Conservation (phyloP, 2,888 invertebrate genomes). For the Trimorus sp. region DNA sequence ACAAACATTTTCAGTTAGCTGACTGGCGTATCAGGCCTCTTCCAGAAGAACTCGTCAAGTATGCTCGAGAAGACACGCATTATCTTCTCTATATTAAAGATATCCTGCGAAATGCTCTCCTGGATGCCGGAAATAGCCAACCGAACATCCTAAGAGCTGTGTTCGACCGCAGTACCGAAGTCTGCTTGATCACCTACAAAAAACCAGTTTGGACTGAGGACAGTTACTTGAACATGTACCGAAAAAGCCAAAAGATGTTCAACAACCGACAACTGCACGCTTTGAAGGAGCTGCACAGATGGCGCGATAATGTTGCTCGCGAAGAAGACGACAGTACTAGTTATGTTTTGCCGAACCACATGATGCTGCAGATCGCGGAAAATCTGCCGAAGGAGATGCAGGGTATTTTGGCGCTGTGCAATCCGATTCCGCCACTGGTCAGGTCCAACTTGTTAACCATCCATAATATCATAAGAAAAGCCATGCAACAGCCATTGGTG, state of each 20-base stretch:
- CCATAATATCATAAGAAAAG: constrained; percentile 87
- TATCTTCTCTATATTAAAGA: constrained; percentile 95
- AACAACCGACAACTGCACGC: constrained; percentile 93
- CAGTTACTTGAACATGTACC: constrained; percentile 89
- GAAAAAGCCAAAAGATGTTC: constrained; percentile 90
- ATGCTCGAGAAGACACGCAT: constrained; percentile 97
- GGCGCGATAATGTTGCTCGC: constrained; percentile 94
- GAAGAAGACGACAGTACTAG: constrained; percentile 94
- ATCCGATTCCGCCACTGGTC: constrained; percentile 93
- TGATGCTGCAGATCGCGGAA: constrained; percentile 95
- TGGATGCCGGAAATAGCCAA: constrained; percentile 85
- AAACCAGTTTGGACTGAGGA: constrained; percentile 88
- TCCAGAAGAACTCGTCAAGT: constrained; percentile 89
- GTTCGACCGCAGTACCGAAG: constrained; percentile 87
- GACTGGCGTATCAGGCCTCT: constrained; percentile 87
- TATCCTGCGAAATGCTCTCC: constrained; percentile 88
- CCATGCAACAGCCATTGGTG: constrained; percentile 86
- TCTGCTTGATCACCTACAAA: constrained; percentile 90
- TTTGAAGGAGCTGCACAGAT: constrained; percentile 89
- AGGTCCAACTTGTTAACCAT: constrained; percentile 84
- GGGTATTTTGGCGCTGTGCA: constrained; percentile 96
- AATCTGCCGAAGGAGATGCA: constrained; percentile 94
- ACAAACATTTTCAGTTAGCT: constrained; percentile 96
- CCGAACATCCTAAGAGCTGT: constrained; percentile 87
- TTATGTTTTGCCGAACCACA: constrained; percentile 97